Evolutionary conservation across 2,888 invertebrate species (phyloP), one percentile per base, ranked within the genome.

Genomic region (Tiliacea aurago): DNA sequence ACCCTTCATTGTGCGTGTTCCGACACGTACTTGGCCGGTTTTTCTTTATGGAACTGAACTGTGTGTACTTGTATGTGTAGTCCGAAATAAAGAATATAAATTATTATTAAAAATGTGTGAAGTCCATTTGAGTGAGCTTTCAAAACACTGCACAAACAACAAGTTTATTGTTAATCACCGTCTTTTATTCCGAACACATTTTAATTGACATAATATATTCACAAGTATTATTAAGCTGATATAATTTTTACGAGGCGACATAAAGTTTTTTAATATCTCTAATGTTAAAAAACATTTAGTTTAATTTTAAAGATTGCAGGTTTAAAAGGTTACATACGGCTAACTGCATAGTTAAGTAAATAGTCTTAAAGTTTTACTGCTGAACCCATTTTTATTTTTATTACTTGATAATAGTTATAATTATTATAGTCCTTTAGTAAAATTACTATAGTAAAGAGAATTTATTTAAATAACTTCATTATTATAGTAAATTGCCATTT

Each of bases 361-460:
- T 33, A 28, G 13, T 45, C 7, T 45, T 58, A 51, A 23, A 51
- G 37, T 58, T 69, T 77, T 28, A 70, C 6, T 41, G 13, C 13
- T 70, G 6, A 51, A 51, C 5, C 15, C n/a, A 51, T 51, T 58
- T 69, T 11, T 67, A 28, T 5, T 49, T 49, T 77, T 69, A 77
- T 69, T 20, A 41, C 58, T 77, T 41, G n/a, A n/a, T 41, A 59
- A 58, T 37, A 33, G 28, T 45, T 63, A 6, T 45, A 74, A 33
- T 41, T 47, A 37, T 49, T 13, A 20, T 15, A 11, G 33, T 41
- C 9, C 3, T 56, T 20, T 56, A 18, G 23, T 20, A 49, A 43
- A 37, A 56, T 65, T 13, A 43, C 45, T 47, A 11, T 18, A 13
- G 28, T 37, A 15, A 33, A 33, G 15, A 23, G 0, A 20, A 33